phyloP scores from a whole-genome alignment of 2,797 vertebrate species.

The Tamandua tetradactyla region DNA sequence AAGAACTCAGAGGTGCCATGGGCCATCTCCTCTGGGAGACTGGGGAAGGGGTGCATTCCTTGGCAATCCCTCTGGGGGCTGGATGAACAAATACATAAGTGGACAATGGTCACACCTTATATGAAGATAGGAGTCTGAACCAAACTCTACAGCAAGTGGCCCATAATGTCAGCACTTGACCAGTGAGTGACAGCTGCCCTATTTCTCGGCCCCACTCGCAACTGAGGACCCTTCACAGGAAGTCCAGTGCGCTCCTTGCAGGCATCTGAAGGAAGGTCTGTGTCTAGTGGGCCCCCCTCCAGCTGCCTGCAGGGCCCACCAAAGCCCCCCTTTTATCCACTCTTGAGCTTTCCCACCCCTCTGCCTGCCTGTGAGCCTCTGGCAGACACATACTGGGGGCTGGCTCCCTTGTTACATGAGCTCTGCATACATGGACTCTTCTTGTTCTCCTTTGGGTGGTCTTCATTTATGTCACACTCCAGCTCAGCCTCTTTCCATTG shows the following conservation, averaged over 20 bases:
- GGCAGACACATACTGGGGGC: background rate
- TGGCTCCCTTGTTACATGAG: background rate
- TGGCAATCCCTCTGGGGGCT: background rate
- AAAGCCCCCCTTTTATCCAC: too few species aligned
- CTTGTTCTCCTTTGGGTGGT: background rate
- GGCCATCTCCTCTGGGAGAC: background rate
- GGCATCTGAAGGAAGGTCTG: background rate
- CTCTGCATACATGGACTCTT: background rate
- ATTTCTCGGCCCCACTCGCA: background rate
- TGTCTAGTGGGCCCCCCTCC: background rate
- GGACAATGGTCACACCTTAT: background rate
- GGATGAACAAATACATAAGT: background rate
- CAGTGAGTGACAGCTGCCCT: background rate
- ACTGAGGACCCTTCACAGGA: background rate
- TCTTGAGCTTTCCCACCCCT: background rate
- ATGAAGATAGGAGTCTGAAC: background rate
- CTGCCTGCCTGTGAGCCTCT: background rate
- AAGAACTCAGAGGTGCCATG: background rate
- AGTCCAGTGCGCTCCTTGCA: background rate
- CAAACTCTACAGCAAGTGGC: background rate
- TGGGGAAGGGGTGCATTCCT: background rate
- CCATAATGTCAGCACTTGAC: too few species aligned
- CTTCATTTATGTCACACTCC: background rate
- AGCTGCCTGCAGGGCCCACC: background rate
- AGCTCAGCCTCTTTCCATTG: background rate